Evolutionary conservation across 2,888 invertebrate species (phyloP).

Genomic region (Eristalinus sepulchralis): DNA sequence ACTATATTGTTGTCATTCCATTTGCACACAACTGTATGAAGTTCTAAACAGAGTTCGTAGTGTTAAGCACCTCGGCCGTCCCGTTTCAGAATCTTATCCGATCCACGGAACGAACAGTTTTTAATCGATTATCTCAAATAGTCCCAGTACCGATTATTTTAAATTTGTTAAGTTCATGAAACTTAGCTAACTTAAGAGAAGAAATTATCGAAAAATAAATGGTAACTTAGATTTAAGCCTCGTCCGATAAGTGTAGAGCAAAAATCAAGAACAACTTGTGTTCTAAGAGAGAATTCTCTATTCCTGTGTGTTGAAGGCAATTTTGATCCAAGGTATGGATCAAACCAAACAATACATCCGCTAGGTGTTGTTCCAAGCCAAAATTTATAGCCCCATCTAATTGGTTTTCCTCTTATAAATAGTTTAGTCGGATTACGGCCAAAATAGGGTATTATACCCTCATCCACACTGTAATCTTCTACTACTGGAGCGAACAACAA

Average conservation of each 20-base stretch:
- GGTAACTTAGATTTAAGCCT: not conserved
- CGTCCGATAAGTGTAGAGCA: not conserved
- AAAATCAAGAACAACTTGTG: not conserved
- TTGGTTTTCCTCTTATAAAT: not conserved
- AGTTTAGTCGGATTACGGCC: not conserved
- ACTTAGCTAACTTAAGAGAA: not conserved
- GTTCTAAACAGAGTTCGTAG: too few relatives aligned
- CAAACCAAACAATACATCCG: slow-evolving; percentile 6
- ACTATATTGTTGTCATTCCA: too few relatives aligned
- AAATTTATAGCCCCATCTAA: not conserved
- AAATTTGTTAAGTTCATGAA: not conserved
- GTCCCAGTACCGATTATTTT: not conserved
- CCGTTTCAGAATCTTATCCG: too few relatives aligned
- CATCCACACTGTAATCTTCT: slow-evolving; percentile 2
- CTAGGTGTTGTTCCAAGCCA: not conserved
- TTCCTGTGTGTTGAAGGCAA: not conserved
- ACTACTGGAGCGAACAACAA: not conserved
- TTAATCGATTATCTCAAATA: not conserved
- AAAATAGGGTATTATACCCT: slow-evolving; percentile 3
- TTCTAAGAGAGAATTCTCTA: not conserved
- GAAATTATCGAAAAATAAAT: not conserved
- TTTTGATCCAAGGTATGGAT: not conserved
- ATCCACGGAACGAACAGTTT: too few relatives aligned
- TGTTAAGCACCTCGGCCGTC: too few relatives aligned
- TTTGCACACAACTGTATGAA: too few relatives aligned